Conservation (phyloP, 1,140 invertebrate genomes). For the Aphelinus certus region DNA sequence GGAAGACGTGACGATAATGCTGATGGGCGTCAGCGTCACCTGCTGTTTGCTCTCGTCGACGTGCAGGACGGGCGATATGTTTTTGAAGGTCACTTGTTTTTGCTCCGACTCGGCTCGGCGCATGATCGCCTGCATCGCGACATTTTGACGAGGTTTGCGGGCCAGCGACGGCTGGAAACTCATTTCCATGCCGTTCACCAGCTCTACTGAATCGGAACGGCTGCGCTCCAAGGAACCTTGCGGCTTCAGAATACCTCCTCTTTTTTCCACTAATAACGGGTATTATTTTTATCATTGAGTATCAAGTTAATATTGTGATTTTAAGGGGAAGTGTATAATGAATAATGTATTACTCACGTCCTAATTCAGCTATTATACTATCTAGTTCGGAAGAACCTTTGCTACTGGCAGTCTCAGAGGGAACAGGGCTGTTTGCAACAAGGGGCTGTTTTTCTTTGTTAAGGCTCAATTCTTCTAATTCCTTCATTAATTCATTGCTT, state of each 20-base stretch:
- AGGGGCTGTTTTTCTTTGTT: slow-evolving; percentile 52
- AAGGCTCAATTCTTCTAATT: slow-evolving; percentile 60
- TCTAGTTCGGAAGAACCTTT: slow-evolving; percentile 56
- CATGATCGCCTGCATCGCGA: slow-evolving; percentile 81
- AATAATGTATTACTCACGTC: slow-evolving; percentile 37
- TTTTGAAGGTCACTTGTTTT: slow-evolving; percentile 60
- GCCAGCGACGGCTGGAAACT: slow-evolving; percentile 51
- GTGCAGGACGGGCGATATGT: slow-evolving; percentile 52
- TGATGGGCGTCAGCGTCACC: not conserved
- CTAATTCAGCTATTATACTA: slow-evolving; percentile 42
- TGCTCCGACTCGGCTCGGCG: slow-evolving; percentile 58
- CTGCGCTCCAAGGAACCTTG: slow-evolving; percentile 74
- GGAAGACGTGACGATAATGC: not conserved
- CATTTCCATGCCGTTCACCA: slow-evolving; percentile 48
- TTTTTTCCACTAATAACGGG: slow-evolving; percentile 64
- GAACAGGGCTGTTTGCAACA: slow-evolving; percentile 53
- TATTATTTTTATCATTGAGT: slow-evolving; percentile 10
- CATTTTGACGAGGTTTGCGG: slow-evolving; percentile 70
- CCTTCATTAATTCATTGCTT: slow-evolving; percentile 60
- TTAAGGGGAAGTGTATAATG: not conserved
- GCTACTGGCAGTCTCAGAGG: slow-evolving; percentile 57
- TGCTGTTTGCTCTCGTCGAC: slow-evolving; percentile 45
- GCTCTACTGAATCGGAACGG: slow-evolving; percentile 58
- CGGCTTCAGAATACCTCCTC: slow-evolving; percentile 75
- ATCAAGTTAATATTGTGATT: not conserved